phyloP scores from a whole-genome alignment of 2,113 vertebrate genomes.

The Microcebus ravelobensis region DNA sequence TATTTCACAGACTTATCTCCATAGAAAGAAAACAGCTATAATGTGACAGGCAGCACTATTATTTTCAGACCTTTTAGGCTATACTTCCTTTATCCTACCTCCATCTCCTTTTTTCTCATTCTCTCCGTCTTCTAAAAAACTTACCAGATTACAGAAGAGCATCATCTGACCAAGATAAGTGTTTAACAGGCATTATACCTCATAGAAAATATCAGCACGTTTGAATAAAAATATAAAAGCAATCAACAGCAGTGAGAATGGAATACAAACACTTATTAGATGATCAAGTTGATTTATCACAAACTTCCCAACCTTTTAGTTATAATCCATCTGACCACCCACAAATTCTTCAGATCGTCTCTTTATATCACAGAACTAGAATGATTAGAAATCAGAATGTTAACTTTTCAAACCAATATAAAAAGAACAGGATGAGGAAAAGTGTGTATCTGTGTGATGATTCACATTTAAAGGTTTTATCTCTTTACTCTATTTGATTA shows the following conservation, averaged over 20 bases:
- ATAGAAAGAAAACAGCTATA: neutral
- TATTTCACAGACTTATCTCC: neutral
- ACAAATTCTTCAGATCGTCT: constrained; percentile 23
- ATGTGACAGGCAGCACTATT: neutral
- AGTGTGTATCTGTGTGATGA: constrained; percentile 48
- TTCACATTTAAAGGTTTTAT: constrained; percentile 61
- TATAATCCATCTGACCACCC: constrained; percentile 69
- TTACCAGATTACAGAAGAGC: constrained; percentile 17
- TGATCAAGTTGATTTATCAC: constrained; percentile 69
- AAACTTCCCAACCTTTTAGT: constrained; percentile 58
- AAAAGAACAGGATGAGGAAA: constrained; percentile 30
- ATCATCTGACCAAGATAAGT: neutral
- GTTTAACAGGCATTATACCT: constrained; percentile 49
- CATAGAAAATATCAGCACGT: constrained; percentile 57
- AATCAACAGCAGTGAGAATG: constrained; percentile 38
- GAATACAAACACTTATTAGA: constrained; percentile 70
- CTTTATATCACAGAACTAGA: neutral
- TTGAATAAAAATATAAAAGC: constrained; percentile 65
- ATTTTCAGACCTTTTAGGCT: neutral
- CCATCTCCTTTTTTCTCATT: neutral
- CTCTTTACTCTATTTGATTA: constrained; percentile 76
- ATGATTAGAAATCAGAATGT: constrained; percentile 57
- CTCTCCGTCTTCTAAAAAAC: constrained; percentile 35
- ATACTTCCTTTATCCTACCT: neutral
- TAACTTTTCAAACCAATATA: constrained; percentile 51